Conservation (phyloP, 2,888 invertebrate genomes). For the Drosophila barbarae region DNA sequence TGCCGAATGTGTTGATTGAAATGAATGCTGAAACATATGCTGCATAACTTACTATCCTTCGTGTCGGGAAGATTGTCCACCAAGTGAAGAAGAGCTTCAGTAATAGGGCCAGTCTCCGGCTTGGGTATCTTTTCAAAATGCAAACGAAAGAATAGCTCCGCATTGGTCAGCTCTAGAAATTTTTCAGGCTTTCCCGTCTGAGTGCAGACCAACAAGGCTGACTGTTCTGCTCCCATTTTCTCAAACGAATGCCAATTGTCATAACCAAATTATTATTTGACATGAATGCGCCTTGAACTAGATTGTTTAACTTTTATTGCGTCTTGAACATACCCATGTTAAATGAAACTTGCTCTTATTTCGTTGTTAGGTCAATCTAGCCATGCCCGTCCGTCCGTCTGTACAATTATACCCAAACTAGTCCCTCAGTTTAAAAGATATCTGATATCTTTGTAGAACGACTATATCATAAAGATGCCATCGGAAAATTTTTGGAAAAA, state of each 20-base stretch:
- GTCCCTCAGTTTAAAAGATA: too few relatives aligned
- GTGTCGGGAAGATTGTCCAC: conserved; percentile 12
- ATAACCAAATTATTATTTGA: background rate
- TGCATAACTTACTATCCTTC: background rate
- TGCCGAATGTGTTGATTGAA: background rate
- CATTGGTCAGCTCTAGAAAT: conserved; percentile 32
- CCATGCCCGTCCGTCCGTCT: too few relatives aligned
- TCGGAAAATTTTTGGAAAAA: too few relatives aligned
- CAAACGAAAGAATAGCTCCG: conserved; percentile 48
- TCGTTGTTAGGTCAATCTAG: too few relatives aligned
- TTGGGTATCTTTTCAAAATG: conserved; percentile 49
- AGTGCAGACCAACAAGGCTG: conserved; percentile 55
- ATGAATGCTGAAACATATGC: background rate
- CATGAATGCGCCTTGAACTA: background rate
- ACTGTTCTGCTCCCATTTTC: conserved; percentile 62
- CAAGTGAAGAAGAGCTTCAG: conserved; percentile 52
- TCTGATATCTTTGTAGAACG: too few relatives aligned
- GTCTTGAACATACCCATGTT: too few relatives aligned
- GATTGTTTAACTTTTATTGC: too few relatives aligned
- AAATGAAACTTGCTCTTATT: too few relatives aligned
- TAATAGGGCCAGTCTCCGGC: conserved; percentile 54
- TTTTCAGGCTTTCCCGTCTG: conserved; percentile 47
- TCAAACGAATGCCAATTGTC: background rate
- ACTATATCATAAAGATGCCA: too few relatives aligned
- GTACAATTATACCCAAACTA: too few relatives aligned